Percentiles rank a stretch among this genome's conserved stretches.
Evolutionary conservation across 2,888 invertebrate genomes (phyloP).

Genomic region (Caenorhabditis sp.): DNA sequence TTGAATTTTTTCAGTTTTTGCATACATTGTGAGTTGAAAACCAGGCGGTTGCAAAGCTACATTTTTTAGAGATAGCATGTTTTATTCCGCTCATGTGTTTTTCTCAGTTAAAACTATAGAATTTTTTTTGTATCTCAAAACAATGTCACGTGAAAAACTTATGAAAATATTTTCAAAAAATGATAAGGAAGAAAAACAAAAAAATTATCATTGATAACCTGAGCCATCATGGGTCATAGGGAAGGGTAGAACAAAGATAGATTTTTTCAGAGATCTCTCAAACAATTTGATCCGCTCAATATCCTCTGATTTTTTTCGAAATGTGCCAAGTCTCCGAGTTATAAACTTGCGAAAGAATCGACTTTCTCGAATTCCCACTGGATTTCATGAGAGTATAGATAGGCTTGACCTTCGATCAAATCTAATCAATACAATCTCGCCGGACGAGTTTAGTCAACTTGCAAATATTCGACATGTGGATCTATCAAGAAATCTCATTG

Average conservation of each 20-base stretch:
- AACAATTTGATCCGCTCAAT: slow-evolving; percentile 47
- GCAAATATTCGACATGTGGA: slow-evolving; percentile 38
- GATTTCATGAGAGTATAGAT: slow-evolving; percentile 1
- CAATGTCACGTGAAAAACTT: too few relatives aligned
- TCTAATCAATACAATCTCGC: slow-evolving; percentile 20
- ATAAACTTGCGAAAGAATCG: slow-evolving; percentile 53
- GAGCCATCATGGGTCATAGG: too few relatives aligned
- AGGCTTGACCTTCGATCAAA: slow-evolving; percentile 40
- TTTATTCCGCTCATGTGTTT: too few relatives aligned
- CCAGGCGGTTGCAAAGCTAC: too few relatives aligned
- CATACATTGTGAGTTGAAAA: slow-evolving; percentile 32
- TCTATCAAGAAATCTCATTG: slow-evolving; percentile 44
- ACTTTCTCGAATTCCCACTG: slow-evolving; percentile 41
- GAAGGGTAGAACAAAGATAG: neutral
- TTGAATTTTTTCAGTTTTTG: slow-evolving; percentile 35
- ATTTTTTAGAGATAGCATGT: too few relatives aligned
- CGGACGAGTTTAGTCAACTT: slow-evolving; percentile 27
- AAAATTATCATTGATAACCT: too few relatives aligned
- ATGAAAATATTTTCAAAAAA: too few relatives aligned
- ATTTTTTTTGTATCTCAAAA: too few relatives aligned
- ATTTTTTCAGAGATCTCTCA: slow-evolving; percentile 46
- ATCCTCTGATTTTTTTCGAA: slow-evolving; percentile 33
- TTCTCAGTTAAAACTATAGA: too few relatives aligned
- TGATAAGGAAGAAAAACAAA: too few relatives aligned
- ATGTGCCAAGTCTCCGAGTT: slow-evolving; percentile 37